phyloP scores from a whole-genome alignment of 2,888 invertebrate species.

The Tortrix viridana region DNA sequence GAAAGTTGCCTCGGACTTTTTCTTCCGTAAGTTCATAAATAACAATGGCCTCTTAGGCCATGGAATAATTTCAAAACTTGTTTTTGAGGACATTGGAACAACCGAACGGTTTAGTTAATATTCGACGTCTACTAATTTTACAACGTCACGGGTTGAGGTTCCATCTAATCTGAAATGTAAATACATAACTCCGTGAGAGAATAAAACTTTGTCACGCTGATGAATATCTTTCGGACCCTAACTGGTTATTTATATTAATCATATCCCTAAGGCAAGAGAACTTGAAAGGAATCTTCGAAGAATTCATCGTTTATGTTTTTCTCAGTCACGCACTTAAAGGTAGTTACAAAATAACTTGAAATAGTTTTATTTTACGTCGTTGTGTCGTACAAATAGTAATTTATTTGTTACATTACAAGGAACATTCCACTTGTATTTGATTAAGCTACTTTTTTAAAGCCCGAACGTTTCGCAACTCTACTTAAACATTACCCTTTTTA shows the following conservation, averaged over 20 bases:
- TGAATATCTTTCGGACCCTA: constrained; percentile 13
- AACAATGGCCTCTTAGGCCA: constrained; percentile 64
- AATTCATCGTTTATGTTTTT: background rate
- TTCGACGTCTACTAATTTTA: constrained; percentile 44
- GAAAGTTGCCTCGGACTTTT: constrained; percentile 64
- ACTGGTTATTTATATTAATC: constrained; percentile 18
- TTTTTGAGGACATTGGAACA: constrained; percentile 42
- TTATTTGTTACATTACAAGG: too few relatives aligned
- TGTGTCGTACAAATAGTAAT: too few relatives aligned
- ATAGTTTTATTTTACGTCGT: background rate
- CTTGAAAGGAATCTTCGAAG: constrained; percentile 1
- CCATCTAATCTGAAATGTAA: constrained; percentile 13
- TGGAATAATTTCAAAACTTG: constrained; percentile 62
- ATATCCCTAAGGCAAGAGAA: constrained; percentile 2
- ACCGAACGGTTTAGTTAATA: constrained; percentile 23
- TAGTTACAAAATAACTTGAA: background rate
- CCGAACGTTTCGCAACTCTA: too few relatives aligned
- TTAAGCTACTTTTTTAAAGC: too few relatives aligned
- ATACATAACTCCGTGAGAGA: constrained; percentile 14
- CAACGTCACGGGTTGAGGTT: constrained; percentile 43
- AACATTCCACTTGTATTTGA: too few relatives aligned
- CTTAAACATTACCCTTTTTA: too few relatives aligned
- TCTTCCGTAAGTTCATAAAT: constrained; percentile 63
- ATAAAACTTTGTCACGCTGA: constrained; percentile 1
- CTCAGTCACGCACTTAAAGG: constrained; percentile 4